phyloP scores from a whole-genome alignment of 2,113 vertebrate species.

The Fukomys damarensis region DNA sequence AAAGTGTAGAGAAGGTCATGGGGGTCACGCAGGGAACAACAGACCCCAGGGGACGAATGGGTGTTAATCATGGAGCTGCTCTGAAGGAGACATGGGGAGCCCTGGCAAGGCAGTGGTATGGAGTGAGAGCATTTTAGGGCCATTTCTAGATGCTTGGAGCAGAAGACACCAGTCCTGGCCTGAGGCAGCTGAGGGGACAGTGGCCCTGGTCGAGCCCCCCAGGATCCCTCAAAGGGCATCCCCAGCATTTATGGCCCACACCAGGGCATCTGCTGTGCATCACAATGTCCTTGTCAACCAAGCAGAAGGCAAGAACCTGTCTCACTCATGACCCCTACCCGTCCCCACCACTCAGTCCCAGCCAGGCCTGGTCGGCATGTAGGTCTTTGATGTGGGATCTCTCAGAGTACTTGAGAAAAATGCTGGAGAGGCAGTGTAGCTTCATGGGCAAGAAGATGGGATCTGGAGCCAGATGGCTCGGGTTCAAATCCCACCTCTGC shows the following conservation, averaged over 20 bases:
- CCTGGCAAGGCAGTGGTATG: neutral
- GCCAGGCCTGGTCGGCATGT: neutral
- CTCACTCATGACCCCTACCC: neutral
- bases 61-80: too few relatives aligned
- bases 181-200: too few relatives aligned
- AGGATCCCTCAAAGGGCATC: rapidly evolving
- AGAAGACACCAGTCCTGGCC: too few relatives aligned
- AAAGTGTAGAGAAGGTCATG: neutral
- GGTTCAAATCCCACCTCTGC: neutral
- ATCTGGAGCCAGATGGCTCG: neutral
- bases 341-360: neutral
- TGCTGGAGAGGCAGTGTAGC: neutral
- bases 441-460: rapidly evolving
- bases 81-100: neutral
- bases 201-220: neutral
- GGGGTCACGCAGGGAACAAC: neutral
- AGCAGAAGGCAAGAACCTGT: neutral
- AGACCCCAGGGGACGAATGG: neutral
- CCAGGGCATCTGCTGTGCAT: rapidly evolving
- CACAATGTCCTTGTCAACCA: neutral
- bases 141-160: neutral
- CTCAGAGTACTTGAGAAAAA: neutral
- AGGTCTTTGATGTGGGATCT: neutral
- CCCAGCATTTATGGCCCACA: rapidly evolving
- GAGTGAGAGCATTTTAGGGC: neutral